Conservation (phyloP, 2,888 invertebrate species). For the Xestoiulus laeticollis region DNA sequence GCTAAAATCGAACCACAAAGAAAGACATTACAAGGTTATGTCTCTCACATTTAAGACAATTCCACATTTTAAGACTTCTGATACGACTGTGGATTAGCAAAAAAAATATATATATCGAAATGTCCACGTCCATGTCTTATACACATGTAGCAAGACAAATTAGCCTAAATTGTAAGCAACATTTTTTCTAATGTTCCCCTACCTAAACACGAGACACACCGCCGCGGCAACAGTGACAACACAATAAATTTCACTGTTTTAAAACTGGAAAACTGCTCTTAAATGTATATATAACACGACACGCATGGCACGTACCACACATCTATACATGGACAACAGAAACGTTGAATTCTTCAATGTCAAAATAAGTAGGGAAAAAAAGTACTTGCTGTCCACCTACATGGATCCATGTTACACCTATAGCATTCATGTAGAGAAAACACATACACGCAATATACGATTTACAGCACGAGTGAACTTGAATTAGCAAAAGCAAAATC, state of each 20-base stretch:
- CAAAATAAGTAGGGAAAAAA: not conserved
- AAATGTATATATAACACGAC: conserved; percentile 19
- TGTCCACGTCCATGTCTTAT: conserved; percentile 30
- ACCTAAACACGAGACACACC: conserved; percentile 34
- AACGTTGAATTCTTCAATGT: conserved; percentile 29
- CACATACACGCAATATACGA: conserved; percentile 7
- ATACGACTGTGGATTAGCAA: conserved; percentile 3
- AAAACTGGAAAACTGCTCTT: conserved; percentile 28
- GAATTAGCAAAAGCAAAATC: not conserved
- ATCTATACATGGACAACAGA: conserved; percentile 31
- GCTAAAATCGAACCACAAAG: not conserved
- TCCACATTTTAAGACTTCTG: conserved; percentile 13
- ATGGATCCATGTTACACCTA: conserved; percentile 7
- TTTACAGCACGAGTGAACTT: conserved; percentile 19
- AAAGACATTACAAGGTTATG: conserved; percentile 34
- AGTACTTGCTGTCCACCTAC: conserved; percentile 11
- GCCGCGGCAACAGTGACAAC: conserved; percentile 34
- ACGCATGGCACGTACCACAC: conserved; percentile 37
- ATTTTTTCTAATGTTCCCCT: conserved; percentile 6
- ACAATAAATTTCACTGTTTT: conserved; percentile 17
- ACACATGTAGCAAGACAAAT: conserved; percentile 2
- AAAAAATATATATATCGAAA: not conserved
- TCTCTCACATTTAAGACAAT: not conserved
- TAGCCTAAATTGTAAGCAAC: conserved; percentile 34
- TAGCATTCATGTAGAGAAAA: not conserved